Evolutionary conservation across 2,888 invertebrate species (phyloP).

Genomic region (Drosophila maculinotata): DNA sequence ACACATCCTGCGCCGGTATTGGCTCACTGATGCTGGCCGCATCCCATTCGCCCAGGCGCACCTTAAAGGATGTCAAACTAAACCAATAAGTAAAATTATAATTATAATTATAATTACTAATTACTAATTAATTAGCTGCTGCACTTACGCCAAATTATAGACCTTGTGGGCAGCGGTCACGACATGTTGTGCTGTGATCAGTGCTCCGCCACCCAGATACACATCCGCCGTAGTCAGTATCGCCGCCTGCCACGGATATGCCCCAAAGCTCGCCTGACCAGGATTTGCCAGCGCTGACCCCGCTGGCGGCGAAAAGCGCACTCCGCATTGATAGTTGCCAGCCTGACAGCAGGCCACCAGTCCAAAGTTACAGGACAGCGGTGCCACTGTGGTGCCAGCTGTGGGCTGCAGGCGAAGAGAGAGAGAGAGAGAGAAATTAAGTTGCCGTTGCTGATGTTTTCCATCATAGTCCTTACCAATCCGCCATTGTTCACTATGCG

Average conservation of each 20-base stretch:
- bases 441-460: no score
- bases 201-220: slow-evolving; percentile 90
- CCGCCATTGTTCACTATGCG: slow-evolving; percentile 87
- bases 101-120: no score
- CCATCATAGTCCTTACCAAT: slow-evolving; percentile 30
- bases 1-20: slow-evolving; percentile 88
- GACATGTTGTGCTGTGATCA: slow-evolving; percentile 89
- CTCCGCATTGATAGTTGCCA: slow-evolving; percentile 83
- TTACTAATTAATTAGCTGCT: neutral
- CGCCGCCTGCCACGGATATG: slow-evolving; percentile 91
- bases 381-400: slow-evolving; percentile 26
- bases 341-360: slow-evolving; percentile 80
- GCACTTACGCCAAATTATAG: slow-evolving; percentile 87
- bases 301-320: slow-evolving; percentile 81
- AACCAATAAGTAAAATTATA: no score
- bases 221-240: slow-evolving; percentile 87
- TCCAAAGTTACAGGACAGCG: slow-evolving; percentile 75
- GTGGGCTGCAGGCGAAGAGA: slow-evolving; percentile 43
- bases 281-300: slow-evolving; percentile 81
- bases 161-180: slow-evolving; percentile 91
- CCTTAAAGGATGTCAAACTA: slow-evolving; percentile 86
- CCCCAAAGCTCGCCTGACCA: slow-evolving; percentile 89
- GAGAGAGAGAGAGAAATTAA: neutral
- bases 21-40: slow-evolving; percentile 88
- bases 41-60: slow-evolving; percentile 92